Conservation (phyloP, 2,797 vertebrate genomes). For the Morelia viridis region DNA sequence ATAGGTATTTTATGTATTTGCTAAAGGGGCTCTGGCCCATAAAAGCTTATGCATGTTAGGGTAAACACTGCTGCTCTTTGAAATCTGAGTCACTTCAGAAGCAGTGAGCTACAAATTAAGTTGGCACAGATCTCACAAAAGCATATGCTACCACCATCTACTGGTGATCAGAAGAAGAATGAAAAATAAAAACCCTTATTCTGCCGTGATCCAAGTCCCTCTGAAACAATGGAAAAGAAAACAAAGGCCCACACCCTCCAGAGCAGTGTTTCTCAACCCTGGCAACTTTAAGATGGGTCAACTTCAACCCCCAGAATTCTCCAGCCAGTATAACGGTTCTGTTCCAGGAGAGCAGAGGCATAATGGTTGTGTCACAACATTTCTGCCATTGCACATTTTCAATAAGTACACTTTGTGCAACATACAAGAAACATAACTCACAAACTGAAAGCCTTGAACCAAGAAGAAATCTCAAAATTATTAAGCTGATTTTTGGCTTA, state of each 20-base stretch:
- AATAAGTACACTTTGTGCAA: neutral
- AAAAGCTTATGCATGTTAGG: neutral
- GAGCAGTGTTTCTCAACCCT: neutral
- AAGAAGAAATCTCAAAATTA: neutral
- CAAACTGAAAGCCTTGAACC: neutral
- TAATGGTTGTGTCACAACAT: neutral
- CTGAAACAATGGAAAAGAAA: neutral
- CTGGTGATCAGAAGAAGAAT: neutral
- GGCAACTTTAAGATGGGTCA: too few relatives aligned
- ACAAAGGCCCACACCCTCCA: neutral
- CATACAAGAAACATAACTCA: neutral
- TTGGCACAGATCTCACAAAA: neutral
- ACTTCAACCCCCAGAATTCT: too few relatives aligned
- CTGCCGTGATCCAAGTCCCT: neutral
- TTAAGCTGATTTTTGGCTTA: neutral
- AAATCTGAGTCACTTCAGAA: neutral
- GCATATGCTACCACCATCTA: conserved; percentile 1
- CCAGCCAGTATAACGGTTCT: too few relatives aligned
- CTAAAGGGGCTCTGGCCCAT: neutral
- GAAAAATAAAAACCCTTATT: neutral
- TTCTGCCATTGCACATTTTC: neutral
- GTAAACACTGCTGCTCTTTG: neutral
- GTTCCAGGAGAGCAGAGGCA: neutral
- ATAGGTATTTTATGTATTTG: neutral
- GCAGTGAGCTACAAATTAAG: neutral